Percentiles rank a stretch among this genome's conserved stretches.
phyloP scores from a whole-genome alignment of 2,797 vertebrate genomes.

The Kryptolebias ocellatus region DNA sequence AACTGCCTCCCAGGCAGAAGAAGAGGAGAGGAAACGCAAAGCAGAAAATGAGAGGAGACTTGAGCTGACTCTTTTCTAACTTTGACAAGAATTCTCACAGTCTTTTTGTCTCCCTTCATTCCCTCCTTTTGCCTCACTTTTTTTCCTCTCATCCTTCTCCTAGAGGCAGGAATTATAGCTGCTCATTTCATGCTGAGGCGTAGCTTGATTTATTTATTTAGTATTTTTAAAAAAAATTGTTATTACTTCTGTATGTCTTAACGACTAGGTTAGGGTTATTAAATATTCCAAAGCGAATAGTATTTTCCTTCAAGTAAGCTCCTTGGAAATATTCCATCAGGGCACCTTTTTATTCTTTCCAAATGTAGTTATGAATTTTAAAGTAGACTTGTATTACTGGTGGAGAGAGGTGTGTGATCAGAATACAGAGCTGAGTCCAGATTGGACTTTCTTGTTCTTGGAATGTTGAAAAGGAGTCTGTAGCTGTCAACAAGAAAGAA shows the following conservation, averaged over 20 bases:
- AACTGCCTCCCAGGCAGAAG: slow-evolving; percentile 65
- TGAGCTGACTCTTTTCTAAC: slow-evolving; percentile 65
- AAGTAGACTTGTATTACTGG: slow-evolving; percentile 86
- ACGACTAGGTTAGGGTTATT: slow-evolving; percentile 85
- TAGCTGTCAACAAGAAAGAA: slow-evolving; percentile 51
- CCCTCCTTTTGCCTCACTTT: slow-evolving; percentile 18
- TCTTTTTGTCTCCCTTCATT: slow-evolving; percentile 52
- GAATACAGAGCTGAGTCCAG: slow-evolving; percentile 82
- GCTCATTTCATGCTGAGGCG: slow-evolving; percentile 82
- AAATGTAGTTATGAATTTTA: slow-evolving; percentile 91
- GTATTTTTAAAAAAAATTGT: slow-evolving; percentile 68
- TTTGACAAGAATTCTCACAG: slow-evolving; percentile 64
- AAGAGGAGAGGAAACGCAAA: slow-evolving; percentile 38
- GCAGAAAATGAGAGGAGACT: slow-evolving; percentile 63
- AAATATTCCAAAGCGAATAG: slow-evolving; percentile 87
- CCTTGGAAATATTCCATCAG: slow-evolving; percentile 88
- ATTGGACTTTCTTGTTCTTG: slow-evolving; percentile 83
- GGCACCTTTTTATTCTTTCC: slow-evolving; percentile 85
- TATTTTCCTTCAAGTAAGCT: slow-evolving; percentile 88
- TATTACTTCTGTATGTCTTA: slow-evolving; percentile 83
- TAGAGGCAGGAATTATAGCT: slow-evolving; percentile 79
- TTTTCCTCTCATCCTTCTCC: slow-evolving; percentile 49
- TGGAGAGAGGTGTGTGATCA: slow-evolving; percentile 82
- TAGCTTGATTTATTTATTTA: slow-evolving; percentile 59
- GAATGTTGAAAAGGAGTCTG: slow-evolving; percentile 59